phyloP scores from a whole-genome alignment of 2,888 invertebrate species.

The Ryuthela nishihirai region DNA sequence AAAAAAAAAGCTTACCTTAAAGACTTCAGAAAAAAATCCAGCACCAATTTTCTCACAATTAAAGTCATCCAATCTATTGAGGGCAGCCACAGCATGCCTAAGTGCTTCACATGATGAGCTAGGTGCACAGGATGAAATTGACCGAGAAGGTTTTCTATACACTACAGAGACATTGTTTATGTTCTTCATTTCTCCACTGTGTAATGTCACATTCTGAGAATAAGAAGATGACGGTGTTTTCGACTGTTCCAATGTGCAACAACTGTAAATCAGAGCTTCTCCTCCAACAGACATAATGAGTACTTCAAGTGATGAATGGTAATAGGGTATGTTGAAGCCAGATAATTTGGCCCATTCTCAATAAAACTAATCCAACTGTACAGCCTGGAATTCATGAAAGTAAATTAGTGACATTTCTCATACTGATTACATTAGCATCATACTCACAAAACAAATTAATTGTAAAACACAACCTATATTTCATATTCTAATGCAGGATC shows the following conservation, averaged over 20 bases:
- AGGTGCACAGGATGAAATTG: slow-evolving; percentile 28
- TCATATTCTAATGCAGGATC: too few species aligned
- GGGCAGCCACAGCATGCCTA: slow-evolving; percentile 82
- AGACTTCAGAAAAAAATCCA: slow-evolving; percentile 97
- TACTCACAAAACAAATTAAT: too few species aligned
- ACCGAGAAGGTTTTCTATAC: slow-evolving; percentile 11
- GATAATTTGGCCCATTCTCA: slow-evolving; percentile 13
- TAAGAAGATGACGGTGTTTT: slow-evolving; percentile 8
- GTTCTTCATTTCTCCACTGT: slow-evolving; percentile 1
- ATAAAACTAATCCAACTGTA: background rate
- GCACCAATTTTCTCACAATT: slow-evolving; percentile 85
- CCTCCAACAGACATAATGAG: slow-evolving; percentile 18
- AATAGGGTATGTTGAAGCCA: slow-evolving; percentile 4
- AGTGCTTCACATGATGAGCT: slow-evolving; percentile 78
- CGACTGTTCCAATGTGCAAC: slow-evolving; percentile 1
- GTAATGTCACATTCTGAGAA: slow-evolving; percentile 12
- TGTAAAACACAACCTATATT: too few species aligned
- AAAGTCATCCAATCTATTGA: slow-evolving; percentile 92
- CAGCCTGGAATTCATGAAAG: slow-evolving; percentile 3
- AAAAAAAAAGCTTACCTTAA: slow-evolving; percentile 68
- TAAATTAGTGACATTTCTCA: background rate
- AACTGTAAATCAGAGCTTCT: slow-evolving; percentile 33
- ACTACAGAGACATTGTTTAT: background rate
- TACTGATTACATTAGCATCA: too few species aligned
- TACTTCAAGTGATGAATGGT: slow-evolving; percentile 21